Evolutionary conservation across 2,113 vertebrate genomes (phyloP).

Genomic region (Ceyx margarethae): DNA sequence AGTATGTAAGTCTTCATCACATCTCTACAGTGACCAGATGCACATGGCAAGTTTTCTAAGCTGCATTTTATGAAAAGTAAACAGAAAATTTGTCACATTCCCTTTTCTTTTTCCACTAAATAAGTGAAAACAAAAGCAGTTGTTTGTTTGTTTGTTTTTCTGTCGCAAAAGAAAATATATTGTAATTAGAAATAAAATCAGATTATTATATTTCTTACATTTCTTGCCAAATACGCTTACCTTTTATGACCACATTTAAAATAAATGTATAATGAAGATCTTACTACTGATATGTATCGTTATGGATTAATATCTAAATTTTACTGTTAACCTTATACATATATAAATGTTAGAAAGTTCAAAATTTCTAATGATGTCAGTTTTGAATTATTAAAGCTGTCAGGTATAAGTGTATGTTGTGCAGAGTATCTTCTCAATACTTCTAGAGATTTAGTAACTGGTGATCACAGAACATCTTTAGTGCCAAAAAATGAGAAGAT

Average conservation of each 20-base stretch:
- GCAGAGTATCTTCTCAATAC: background rate
- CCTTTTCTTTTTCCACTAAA: background rate
- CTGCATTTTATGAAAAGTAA: background rate
- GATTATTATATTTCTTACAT: background rate
- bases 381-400: background rate
- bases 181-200: background rate
- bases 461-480: background rate
- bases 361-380: background rate
- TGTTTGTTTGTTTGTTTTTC: background rate
- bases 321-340: background rate
- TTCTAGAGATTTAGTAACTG: conserved; percentile 23
- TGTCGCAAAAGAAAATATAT: background rate
- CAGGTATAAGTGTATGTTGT: background rate
- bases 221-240: background rate
- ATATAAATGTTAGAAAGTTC: background rate
- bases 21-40: background rate
- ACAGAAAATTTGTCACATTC: background rate
- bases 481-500: background rate
- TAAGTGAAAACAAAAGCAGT: background rate
- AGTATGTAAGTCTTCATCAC: background rate
- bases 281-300: background rate
- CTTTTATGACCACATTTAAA: background rate
- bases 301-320: background rate
- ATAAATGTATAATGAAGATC: background rate
- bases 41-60: background rate